Conservation (phyloP, 2,113 vertebrate genomes). For the Pongo abelii region DNA sequence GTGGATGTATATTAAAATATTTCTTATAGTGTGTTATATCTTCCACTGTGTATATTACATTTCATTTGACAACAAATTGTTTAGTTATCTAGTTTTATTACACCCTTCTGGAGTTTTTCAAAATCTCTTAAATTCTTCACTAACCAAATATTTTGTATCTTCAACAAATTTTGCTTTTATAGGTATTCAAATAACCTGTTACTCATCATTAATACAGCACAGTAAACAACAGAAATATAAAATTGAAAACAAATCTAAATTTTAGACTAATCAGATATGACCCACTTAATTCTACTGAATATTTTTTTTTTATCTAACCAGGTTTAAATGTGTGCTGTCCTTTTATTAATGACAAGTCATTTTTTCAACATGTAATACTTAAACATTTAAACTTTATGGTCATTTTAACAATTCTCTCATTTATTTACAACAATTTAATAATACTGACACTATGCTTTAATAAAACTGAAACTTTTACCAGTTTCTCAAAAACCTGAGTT, state of each 20-base stretch:
- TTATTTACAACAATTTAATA: neutral
- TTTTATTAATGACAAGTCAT: neutral
- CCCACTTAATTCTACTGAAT: neutral
- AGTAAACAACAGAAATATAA: neutral
- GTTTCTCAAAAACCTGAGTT: neutral
- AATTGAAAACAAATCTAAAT: neutral
- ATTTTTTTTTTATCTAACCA: neutral
- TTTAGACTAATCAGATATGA: neutral
- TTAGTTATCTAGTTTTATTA: neutral
- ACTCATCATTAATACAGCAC: neutral
- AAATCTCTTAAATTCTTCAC: neutral
- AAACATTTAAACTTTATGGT: neutral
- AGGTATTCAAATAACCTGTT: neutral
- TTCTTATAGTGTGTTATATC: neutral
- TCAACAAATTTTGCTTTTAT: neutral
- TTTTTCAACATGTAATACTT: neutral
- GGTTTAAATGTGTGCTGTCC: neutral
- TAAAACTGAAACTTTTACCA: neutral
- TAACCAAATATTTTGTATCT: neutral
- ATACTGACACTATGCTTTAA: neutral
- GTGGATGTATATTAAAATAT: neutral
- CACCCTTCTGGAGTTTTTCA: neutral
- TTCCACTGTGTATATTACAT: neutral
- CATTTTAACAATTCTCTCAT: neutral
- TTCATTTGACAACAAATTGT: neutral